These are phyloP conservation scores for Ruditapes philippinarum DNA, from an alignment of 1,140 invertebrate genomes.

Conservation along the genomic window DNA sequence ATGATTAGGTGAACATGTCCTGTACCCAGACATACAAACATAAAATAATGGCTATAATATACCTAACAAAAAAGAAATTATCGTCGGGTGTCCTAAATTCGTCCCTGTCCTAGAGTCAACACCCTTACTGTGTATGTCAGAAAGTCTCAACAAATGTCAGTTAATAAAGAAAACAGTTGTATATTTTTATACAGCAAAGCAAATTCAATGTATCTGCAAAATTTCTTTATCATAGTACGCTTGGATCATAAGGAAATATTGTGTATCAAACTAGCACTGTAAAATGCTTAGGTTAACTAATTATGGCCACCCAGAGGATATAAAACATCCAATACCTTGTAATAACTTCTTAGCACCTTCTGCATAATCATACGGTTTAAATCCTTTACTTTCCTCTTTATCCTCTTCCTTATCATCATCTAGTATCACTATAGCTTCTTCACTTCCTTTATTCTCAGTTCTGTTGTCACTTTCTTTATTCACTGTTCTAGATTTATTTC, in stretches of 20 bases:
- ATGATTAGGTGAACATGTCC: no score
- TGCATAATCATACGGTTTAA: constrained; percentile 57
- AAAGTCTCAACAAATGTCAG: no score
- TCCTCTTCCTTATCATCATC: background rate
- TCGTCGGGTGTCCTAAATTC: no score
- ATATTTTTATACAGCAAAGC: no score
- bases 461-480: background rate
- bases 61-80: no score
- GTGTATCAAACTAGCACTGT: background rate
- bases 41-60: no score
- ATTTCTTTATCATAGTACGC: background rate
- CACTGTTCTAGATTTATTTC: background rate
- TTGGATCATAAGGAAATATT: background rate
- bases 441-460: background rate
- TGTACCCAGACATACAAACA: no score
- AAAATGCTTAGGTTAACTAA: background rate
- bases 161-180: no score
- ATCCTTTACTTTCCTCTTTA: constrained; percentile 1
- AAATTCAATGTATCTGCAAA: no score
- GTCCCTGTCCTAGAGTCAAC: no score
- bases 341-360: constrained; percentile 46
- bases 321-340: constrained; percentile 50
- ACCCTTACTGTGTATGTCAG: no score
- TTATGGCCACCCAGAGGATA: no score
- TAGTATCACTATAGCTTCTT: background rate